phyloP scores from a whole-genome alignment of 1,140 invertebrate species.

The Maniola jurtina region DNA sequence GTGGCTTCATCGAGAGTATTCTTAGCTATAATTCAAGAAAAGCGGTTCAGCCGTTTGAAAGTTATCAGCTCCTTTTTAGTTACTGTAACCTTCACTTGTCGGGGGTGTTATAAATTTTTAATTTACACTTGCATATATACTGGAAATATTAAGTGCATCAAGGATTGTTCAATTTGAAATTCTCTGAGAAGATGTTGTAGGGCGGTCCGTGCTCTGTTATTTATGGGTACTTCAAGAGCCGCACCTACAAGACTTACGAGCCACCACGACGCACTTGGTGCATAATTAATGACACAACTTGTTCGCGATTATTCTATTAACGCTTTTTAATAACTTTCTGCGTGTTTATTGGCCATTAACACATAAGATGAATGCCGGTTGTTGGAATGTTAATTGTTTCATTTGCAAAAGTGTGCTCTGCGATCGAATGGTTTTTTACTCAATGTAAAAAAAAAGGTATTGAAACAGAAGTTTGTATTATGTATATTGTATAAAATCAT shows the following conservation, averaged over 20 bases:
- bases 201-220: constrained; percentile 53
- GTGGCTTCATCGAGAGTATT: too few species aligned
- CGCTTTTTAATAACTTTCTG: constrained; percentile 29
- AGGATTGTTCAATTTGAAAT: background rate
- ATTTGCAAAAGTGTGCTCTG: constrained; percentile 2
- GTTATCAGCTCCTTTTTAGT: too few species aligned
- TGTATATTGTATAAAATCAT: too few species aligned
- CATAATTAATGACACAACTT: constrained; percentile 58
- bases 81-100: too few species aligned
- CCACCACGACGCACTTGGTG: constrained; percentile 43
- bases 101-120: too few species aligned
- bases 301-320: constrained; percentile 38
- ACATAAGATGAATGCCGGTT: constrained; percentile 14
- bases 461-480: too few species aligned
- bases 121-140: too few species aligned
- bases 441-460: too few species aligned
- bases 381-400: constrained; percentile 18
- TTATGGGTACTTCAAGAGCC: constrained; percentile 52
- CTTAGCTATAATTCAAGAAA: too few species aligned
- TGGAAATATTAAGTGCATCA: too few species aligned
- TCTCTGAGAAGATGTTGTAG: constrained; percentile 27
- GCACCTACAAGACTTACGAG: constrained; percentile 43
- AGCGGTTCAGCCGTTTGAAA: too few species aligned
- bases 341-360: constrained; percentile 29
- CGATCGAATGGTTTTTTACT: background rate